These are phyloP conservation scores for Diadema setosum DNA, from an alignment of 35 echinoderm and acorn worm species.

Conservation along the genomic window DNA sequence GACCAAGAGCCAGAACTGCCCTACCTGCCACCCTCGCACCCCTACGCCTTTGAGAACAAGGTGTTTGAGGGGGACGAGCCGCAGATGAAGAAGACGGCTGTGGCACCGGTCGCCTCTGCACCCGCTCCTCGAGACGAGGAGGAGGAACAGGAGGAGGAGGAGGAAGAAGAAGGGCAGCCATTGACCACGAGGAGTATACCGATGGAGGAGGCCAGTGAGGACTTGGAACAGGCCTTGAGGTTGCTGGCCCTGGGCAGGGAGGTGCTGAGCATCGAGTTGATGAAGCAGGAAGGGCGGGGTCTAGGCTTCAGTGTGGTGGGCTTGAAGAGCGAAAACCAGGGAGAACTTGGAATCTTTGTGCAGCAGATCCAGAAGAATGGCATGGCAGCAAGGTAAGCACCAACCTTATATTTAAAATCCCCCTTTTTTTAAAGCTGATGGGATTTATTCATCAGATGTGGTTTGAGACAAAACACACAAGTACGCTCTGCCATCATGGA, in stretches of 20 bases:
- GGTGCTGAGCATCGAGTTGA: slow-evolving; percentile 62
- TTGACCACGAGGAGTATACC: background rate
- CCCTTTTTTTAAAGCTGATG: no score
- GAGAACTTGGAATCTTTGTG: slow-evolving; percentile 95
- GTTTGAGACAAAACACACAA: no score
- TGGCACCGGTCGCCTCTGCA: slow-evolving; percentile 16
- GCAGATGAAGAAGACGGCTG: background rate
- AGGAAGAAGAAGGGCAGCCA: background rate
- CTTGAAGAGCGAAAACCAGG: slow-evolving; percentile 87
- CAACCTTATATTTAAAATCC: no score
- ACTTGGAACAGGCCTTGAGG: slow-evolving; percentile 28
- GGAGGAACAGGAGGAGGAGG: background rate
- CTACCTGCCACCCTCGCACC: background rate
- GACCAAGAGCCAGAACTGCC: slow-evolving; percentile 20
- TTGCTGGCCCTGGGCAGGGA: slow-evolving; percentile 77
- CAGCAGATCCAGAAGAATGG: slow-evolving; percentile 87
- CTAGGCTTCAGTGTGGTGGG: slow-evolving; percentile 97
- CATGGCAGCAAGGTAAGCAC: slow-evolving; percentile 82
- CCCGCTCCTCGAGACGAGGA: background rate
- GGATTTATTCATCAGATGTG: no score
- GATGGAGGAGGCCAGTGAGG: background rate
- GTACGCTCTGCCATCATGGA: no score
- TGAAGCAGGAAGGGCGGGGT: slow-evolving; percentile 72
- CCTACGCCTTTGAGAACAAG: slow-evolving; percentile 79
- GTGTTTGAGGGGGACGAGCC: slow-evolving; percentile 50